These are phyloP conservation scores for Orgyia antiqua DNA, from an alignment of 2,888 invertebrate genomes.

Conservation along the genomic window DNA sequence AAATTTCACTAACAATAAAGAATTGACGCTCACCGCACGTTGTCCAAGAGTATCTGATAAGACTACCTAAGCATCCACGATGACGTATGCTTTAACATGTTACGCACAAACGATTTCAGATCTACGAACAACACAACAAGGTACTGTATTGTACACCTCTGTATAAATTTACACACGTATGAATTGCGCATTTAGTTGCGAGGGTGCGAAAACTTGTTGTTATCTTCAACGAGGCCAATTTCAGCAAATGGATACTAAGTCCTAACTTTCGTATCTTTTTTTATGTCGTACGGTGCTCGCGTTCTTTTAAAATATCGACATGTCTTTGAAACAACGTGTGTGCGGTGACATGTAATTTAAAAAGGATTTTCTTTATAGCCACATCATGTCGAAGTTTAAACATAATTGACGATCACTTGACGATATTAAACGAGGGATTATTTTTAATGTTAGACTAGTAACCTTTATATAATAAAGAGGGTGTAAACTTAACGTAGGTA, in stretches of 20 bases:
- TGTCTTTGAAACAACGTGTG: constrained; percentile 39
- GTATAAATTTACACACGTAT: constrained; percentile 62
- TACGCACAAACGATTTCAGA: constrained; percentile 12
- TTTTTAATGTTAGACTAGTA: too few species aligned
- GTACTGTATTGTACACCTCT: constrained; percentile 19
- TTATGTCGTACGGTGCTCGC: constrained; percentile 59
- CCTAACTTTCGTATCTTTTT: constrained; percentile 70
- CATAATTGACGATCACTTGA: constrained; percentile 8
- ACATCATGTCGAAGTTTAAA: constrained; percentile 20
- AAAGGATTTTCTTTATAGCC: constrained; percentile 68
- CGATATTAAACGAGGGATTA: too few species aligned
- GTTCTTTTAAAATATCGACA: constrained; percentile 74
- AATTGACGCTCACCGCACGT: constrained; percentile 45
- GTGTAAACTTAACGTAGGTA: too few species aligned
- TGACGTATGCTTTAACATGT: constrained; percentile 58
- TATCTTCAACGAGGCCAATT: constrained; percentile 77
- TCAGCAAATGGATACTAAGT: constrained; percentile 78
- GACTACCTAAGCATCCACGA: constrained; percentile 48
- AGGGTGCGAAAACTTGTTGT: constrained; percentile 78
- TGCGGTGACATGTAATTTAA: constrained; percentile 60
- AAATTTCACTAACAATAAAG: constrained; percentile 45
- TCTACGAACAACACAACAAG: constrained; percentile 19
- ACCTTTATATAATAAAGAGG: too few species aligned
- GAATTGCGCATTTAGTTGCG: constrained; percentile 74
- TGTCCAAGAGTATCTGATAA: constrained; percentile 66